Evolutionary conservation across 1,140 invertebrate genomes (phyloP), one percentile per base, ranked within the genome.

Genomic region (Drosophila azteca): DNA sequence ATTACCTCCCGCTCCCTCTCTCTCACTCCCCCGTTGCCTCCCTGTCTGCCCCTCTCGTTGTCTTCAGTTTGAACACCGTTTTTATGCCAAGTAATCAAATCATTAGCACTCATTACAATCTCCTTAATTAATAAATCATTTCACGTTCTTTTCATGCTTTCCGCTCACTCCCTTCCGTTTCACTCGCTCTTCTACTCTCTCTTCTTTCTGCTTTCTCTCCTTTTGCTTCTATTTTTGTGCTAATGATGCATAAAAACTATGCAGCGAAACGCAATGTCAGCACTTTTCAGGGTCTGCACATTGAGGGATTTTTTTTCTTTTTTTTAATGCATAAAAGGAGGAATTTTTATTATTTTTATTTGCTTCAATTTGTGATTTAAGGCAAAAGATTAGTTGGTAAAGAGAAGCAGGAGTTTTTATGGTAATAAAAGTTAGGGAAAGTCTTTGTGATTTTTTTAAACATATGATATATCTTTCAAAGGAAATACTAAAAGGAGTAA

Each of bases 61-160:
- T 26, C 52, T 31, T 50, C 26, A n/a, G 20, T 55, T 53, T 54
- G 20, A 52, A 58, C 64, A 69, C 20, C 52, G 35, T 77, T 58
- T 67, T 69, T 79, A 76, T 71, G 80, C 61, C 66, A 58, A 84
- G 80, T 79, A 84, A 84, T 84, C 80, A 84, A 76, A 84, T 84
- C 70, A 79, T 83, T 83, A 83, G 66, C 80, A 58, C 80, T 83
- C 71, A 83, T 84, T 83, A 83, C 79, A 68, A 77, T 71, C 76
- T 73, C 63, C 59, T 79, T 84, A 84, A 84, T 79, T 84, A 82
- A 75, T 83, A 70, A 78, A 82, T 70, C 79, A 78, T 83, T 83
- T 78, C 35, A 45, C 64, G 50, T 74, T 66, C 41, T 62, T 46
- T 20, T 24, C 35, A 39, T 22, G 15, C 46, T 67, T 54, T 43